Percentiles rank a stretch among this genome's conserved stretches.
phyloP scores from a whole-genome alignment of 2,888 invertebrate species.

The Polia nebulosa region DNA sequence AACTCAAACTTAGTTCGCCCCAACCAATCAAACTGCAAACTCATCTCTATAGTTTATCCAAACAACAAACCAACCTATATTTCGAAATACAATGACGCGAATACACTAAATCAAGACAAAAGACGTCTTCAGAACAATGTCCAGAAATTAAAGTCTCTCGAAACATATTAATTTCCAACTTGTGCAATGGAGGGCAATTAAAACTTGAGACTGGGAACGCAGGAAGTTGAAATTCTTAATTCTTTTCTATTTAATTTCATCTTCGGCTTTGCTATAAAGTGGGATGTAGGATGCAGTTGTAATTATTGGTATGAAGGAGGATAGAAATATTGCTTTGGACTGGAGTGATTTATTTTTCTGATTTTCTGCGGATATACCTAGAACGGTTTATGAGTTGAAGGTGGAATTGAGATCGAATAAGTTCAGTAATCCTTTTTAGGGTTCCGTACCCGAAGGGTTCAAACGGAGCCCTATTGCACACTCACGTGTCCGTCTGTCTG shows the following conservation, averaged over 20 bases:
- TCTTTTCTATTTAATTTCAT: conserved; percentile 80
- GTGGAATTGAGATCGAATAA: background rate
- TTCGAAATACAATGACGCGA: conserved; percentile 24
- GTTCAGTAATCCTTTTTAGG: too few relatives aligned
- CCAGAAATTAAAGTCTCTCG: conserved; percentile 76
- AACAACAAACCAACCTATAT: too few relatives aligned
- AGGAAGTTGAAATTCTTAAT: conserved; percentile 80
- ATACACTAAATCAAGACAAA: conserved; percentile 66
- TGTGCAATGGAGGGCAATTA: conserved; percentile 85
- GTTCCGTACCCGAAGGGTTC: too few relatives aligned
- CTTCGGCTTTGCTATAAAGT: conserved; percentile 59
- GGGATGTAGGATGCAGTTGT: conserved; percentile 17
- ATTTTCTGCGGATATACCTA: background rate
- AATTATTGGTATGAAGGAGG: conserved; percentile 32
- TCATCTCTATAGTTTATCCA: too few relatives aligned
- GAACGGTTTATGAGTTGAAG: background rate
- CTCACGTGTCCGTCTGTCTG: too few relatives aligned
- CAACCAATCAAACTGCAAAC: conserved; percentile 30
- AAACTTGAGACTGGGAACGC: conserved; percentile 82
- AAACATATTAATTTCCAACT: conserved; percentile 87
- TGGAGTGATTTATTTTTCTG: conserved; percentile 13
- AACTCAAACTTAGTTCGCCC: conserved; percentile 16
- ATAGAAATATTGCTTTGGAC: conserved; percentile 14
- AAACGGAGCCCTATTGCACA: too few relatives aligned
- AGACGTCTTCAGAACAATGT: conserved; percentile 71